Base-by-base conservation (phyloP, 2,113 vertebrate species). In the Lanius ludovicianus region DNA sequence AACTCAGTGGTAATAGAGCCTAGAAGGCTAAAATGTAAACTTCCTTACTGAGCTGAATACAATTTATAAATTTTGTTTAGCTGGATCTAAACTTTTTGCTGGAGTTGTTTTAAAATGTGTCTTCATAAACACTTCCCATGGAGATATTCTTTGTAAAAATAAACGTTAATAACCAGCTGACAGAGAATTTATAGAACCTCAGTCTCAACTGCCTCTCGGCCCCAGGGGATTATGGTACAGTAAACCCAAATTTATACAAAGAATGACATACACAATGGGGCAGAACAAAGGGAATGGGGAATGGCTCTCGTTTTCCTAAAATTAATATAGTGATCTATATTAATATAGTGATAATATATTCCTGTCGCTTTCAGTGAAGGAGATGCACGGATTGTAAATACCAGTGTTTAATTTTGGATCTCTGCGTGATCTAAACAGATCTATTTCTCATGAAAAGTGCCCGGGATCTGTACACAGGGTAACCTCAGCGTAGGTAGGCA, bases 61-160 rank as follows among this genome's bases (percentile, higher is more conserved):
- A 67, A 86, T 91, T 86, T 94, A 86, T 90, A 92, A 37, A 83
- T 96, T 95, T 85, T 74, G 53, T 90, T 20, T 79, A 50, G 23
- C 80, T 87, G 27, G 35, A 71, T 75, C 84, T 96, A 90, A 88
- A 96, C 95, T 78, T 95, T 57, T 95, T 92, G 52, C 52, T 71
- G 31, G 63, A 78, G 56, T 70, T 93, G 82, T 96, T 97, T 97
- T 95, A 93, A 93, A 93, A 90, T 67, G 85, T 96, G 85, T 93
- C 90, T 94, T 96, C 79, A 90, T 95, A 95, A 96, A 92, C 93
- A 93, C 68, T 95, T 96, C 60, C 68, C 85, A 49, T 90, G 85
- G 71, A 92, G 79, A 88, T 94, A 94, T 21, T 93, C 56, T 88
- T 77, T 89, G 64, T 77, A 60, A 97, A 96, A 96, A 94, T 95